phyloP scores from a whole-genome alignment of 2,888 invertebrate species.

The Athalia rosae region DNA sequence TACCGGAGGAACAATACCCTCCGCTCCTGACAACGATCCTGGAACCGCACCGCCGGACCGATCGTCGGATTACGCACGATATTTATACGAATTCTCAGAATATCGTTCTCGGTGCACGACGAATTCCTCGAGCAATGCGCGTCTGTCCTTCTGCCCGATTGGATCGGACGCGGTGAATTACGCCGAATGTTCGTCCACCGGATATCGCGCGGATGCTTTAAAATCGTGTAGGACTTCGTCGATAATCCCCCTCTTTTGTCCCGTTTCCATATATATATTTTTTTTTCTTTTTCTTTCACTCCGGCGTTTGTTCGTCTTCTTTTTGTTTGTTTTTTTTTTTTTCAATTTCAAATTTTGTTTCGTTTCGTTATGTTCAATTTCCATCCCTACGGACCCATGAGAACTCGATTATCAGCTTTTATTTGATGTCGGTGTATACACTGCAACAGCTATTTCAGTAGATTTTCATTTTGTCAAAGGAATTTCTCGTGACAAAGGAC shows the following conservation, averaged over 20 bases:
- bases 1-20: conserved; percentile 67
- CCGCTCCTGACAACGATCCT: conserved; percentile 66
- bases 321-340: conserved; percentile 40
- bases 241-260: conserved; percentile 55
- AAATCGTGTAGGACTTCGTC: conserved; percentile 54
- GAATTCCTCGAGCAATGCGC: not conserved
- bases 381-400: conserved; percentile 50
- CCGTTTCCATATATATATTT: not conserved
- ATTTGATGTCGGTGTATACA: conserved; percentile 47
- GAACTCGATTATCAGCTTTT: conserved; percentile 58
- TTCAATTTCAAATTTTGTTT: not conserved
- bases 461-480: conserved; percentile 37
- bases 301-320: conserved; percentile 55
- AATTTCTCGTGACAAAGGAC: conserved; percentile 27
- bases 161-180: not conserved
- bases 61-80: conserved; percentile 65
- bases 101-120: not conserved
- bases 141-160: not conserved
- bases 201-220: conserved; percentile 57
- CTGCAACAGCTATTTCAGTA: conserved; percentile 45
- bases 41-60: conserved; percentile 53
- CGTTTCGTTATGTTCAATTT: not conserved
- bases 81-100: conserved; percentile 32
- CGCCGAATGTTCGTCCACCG: conserved; percentile 33
- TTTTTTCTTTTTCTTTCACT: not conserved